Percentiles rank a stretch among this genome's conserved stretches.
Conservation (phyloP, 2,888 invertebrate species). For the Trachelus troglodyta region DNA sequence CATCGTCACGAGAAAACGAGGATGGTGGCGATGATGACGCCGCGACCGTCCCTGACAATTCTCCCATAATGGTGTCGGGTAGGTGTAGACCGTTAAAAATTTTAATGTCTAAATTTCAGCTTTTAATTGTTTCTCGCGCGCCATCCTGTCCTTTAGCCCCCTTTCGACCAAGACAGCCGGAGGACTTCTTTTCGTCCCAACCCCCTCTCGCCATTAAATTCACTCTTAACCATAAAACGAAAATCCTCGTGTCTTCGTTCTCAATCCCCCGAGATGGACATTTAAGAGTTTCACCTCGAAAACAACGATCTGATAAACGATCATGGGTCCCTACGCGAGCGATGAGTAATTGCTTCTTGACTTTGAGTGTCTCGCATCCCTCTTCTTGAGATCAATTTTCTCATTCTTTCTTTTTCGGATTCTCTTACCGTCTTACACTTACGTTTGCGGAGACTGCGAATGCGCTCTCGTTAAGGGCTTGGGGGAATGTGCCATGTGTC, state of each 20-base stretch:
- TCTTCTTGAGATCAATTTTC: neutral
- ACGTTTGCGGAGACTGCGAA: neutral
- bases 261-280: neutral
- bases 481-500: neutral
- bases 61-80: neutral
- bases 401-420: neutral
- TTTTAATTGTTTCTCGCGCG: constrained; percentile 21
- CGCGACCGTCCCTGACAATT: neutral
- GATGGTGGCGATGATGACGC: neutral
- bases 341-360: neutral
- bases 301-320: neutral
- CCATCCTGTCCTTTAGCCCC: neutral
- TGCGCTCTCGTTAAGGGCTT: neutral
- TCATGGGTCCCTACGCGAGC: neutral
- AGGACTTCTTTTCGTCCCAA: neutral
- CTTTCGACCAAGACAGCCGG: neutral
- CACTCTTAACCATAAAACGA: neutral
- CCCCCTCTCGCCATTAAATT: neutral
- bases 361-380: neutral
- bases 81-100: constrained; percentile 18
- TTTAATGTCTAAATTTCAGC: constrained; percentile 26
- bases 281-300: neutral
- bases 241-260: constrained; percentile 2
- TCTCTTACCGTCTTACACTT: neutral
- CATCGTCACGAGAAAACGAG: neutral